phyloP scores from a whole-genome alignment of 2,888 invertebrate genomes.

The Netelia melanura region DNA sequence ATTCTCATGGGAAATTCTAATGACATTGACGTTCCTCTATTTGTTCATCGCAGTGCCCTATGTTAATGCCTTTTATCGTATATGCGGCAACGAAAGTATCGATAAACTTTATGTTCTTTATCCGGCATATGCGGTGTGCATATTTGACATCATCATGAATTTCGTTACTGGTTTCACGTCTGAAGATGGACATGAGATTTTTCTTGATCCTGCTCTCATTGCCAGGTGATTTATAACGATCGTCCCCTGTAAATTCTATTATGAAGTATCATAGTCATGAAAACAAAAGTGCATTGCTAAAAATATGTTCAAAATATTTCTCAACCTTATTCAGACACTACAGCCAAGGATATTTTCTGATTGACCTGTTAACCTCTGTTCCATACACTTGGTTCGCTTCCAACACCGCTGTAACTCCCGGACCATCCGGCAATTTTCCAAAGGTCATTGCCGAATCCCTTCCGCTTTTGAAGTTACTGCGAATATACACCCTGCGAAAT shows the following conservation, averaged over 20 bases:
- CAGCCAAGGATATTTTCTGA: conserved; percentile 77
- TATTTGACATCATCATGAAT: conserved; percentile 79
- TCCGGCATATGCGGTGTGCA: conserved; percentile 74
- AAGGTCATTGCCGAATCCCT: conserved; percentile 75
- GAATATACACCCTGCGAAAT: conserved; percentile 73
- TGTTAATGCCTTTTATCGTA: conserved; percentile 73
- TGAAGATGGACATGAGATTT: conserved; percentile 75
- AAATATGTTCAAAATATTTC: background rate
- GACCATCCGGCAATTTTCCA: conserved; percentile 70
- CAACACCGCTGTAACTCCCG: conserved; percentile 65
- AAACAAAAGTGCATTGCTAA: background rate
- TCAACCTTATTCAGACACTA: conserved; percentile 78
- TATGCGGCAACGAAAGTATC: conserved; percentile 64
- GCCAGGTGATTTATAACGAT: conserved; percentile 69
- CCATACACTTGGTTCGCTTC: conserved; percentile 76
- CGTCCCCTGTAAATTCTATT: background rate
- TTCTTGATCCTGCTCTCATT: conserved; percentile 75
- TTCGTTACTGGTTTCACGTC: conserved; percentile 80
- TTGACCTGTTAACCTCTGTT: conserved; percentile 81
- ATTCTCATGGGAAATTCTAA: conserved; percentile 78
- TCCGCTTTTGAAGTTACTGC: conserved; percentile 76
- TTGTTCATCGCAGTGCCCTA: conserved; percentile 77
- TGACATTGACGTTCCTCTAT: conserved; percentile 77
- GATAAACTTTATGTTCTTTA: conserved; percentile 66
- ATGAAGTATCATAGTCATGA: background rate